Evolutionary conservation across 2,113 vertebrate genomes (phyloP), one percentile per base, ranked within the genome.

Genomic region (Cyprinodon tularosa): DNA sequence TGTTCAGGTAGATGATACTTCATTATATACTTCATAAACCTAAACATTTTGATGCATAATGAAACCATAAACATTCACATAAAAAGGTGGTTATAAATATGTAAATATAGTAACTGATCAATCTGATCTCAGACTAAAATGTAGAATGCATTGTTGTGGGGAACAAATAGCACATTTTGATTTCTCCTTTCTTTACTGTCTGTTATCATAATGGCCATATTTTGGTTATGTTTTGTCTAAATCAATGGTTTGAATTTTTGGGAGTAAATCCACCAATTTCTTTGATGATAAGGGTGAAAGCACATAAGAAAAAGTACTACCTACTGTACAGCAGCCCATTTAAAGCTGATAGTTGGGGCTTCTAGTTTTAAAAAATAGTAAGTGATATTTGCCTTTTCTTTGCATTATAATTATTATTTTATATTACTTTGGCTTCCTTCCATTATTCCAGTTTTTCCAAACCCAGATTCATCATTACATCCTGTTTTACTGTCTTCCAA

Each of bases 381-480:
- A 4, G 48, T 53, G 48, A 53, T 17, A 53, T 5, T 53, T n/a
- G 8, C 17, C 20, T 57, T n/a, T n/a, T 4, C 17, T 57, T 57
- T 57, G 17, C 7, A 1, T 15, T n/a, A 3, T 9, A 57, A 57
- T 57, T 10, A n/a, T 15, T 10, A 3, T 57, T 57, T 57, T 57
- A 57, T 57, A 20, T 57, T 9, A 20, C 2, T n/a, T 20, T 57
- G 50, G 50, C 17, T n/a, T 57, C 9, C 10, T n/a, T n/a, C 50
- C 9, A 14, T 57, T 57, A 20, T 20, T 20, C 20, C 20, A 10
- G 22, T 36, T 13, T 29, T 14, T 4, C 7, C 44, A 37, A 1
- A 60, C 7, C 2, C 7, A 72, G 66, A 80, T 84, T 78, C 36
- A 38, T 75, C 79, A 77, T 39, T 57, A 57, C 66, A 4, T 29